phyloP scores from a whole-genome alignment of 2,113 vertebrate species.

The Tapirus terrestris region DNA sequence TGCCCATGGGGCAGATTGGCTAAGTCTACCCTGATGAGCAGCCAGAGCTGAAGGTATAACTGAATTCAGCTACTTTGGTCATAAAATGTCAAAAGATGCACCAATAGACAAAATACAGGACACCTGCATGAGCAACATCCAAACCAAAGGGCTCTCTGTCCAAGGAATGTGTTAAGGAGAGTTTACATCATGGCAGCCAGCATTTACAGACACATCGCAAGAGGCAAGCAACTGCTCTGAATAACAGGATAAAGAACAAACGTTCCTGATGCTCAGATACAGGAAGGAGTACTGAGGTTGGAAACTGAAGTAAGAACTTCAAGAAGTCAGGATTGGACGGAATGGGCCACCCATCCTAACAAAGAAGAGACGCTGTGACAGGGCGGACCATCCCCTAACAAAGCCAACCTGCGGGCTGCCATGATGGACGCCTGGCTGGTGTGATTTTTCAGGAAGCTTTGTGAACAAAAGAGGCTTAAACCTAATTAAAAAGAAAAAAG shows the following conservation, averaged over 20 bases:
- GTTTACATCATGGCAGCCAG: neutral
- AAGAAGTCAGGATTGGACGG: neutral
- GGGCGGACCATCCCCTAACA: fast-evolving
- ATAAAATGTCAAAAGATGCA: neutral
- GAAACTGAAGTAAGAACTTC: neutral
- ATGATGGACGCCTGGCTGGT: neutral
- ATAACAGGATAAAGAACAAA: neutral
- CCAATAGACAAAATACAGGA: neutral
- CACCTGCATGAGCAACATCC: neutral
- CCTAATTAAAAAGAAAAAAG: constrained; percentile 18
- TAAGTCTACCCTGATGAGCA: neutral
- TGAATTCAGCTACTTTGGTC: neutral
- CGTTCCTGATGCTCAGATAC: neutral
- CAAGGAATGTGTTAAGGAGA: neutral
- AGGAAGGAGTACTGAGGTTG: neutral
- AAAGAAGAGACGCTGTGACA: neutral
- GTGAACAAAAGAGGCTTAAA: constrained; percentile 37
- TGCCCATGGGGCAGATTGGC: neutral
- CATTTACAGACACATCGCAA: neutral
- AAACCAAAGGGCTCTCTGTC: neutral
- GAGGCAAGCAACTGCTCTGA: neutral
- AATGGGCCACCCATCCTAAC: neutral
- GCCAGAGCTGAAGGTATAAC: neutral
- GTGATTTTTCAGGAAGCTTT: constrained; percentile 13
- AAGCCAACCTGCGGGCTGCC: neutral